phyloP scores from a whole-genome alignment of 2,888 invertebrate genomes.

The Rhamphomyia laevipes region DNA sequence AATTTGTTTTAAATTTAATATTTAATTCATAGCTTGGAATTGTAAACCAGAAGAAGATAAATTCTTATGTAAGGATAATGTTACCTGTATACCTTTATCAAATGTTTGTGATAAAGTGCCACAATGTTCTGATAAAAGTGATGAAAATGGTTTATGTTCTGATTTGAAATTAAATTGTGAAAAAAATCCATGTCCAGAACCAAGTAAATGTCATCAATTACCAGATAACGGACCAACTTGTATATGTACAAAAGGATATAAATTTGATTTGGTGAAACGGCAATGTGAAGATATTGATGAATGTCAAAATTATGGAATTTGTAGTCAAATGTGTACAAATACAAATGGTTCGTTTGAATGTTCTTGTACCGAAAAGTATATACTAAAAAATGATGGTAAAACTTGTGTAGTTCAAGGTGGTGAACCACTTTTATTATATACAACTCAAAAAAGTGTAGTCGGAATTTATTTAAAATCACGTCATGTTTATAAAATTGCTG shows the following conservation, averaged over 20 bases:
- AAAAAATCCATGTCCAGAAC: constrained; percentile 26
- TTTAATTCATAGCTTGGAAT: constrained; percentile 17
- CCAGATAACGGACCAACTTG: constrained; percentile 44
- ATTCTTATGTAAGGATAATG: constrained; percentile 43
- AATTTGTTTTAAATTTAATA: neutral
- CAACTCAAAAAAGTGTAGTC: constrained; percentile 51
- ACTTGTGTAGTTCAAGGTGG: constrained; percentile 46
- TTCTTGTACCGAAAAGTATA: constrained; percentile 48
- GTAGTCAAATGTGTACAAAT: constrained; percentile 59
- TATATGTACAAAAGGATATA: constrained; percentile 41
- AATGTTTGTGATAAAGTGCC: constrained; percentile 43
- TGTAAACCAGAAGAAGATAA: constrained; percentile 40
- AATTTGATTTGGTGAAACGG: constrained; percentile 18
- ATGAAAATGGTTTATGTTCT: constrained; percentile 43
- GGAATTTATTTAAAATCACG: constrained; percentile 48
- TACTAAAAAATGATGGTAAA: constrained; percentile 39
- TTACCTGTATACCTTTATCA: constrained; percentile 41
- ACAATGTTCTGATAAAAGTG: constrained; percentile 51
- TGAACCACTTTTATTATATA: constrained; percentile 57
- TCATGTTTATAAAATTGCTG: constrained; percentile 35
- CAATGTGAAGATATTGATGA: constrained; percentile 47
- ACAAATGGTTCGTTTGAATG: constrained; percentile 48
- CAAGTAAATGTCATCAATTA: constrained; percentile 36
- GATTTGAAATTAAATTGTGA: constrained; percentile 21
- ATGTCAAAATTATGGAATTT: constrained; percentile 49